These are phyloP conservation scores for Echinops telfairi DNA, from an alignment of 2,113 vertebrate genomes.

Conservation along the genomic window DNA sequence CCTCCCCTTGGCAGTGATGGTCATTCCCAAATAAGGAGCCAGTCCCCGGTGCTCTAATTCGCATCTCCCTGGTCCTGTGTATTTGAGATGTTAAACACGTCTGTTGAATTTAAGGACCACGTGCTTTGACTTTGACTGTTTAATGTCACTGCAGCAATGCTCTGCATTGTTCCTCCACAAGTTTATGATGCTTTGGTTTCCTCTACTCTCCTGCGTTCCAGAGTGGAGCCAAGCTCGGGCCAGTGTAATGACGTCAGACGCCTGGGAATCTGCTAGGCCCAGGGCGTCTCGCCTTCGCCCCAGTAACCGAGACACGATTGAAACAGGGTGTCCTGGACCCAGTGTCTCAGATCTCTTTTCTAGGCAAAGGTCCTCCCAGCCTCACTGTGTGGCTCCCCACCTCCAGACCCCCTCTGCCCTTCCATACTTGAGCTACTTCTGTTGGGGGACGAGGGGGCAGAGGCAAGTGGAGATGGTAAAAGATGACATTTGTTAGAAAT, in stretches of 20 bases:
- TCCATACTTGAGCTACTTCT: neutral
- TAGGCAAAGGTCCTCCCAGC: neutral
- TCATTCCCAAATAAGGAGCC: conserved; percentile 52
- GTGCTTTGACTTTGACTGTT: conserved; percentile 37
- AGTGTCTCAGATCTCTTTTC: neutral
- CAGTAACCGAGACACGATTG: neutral
- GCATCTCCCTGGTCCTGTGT: conserved; percentile 12
- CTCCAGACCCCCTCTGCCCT: neutral
- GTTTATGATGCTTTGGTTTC: neutral
- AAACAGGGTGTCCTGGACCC: neutral
- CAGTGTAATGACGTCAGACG: fast-evolving
- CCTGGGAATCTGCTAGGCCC: too few species aligned
- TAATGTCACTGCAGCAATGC: neutral
- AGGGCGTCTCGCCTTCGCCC: neutral
- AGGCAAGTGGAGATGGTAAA: too few species aligned
- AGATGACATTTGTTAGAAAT: too few species aligned
- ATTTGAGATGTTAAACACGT: conserved; percentile 2
- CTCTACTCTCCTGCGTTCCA: neutral
- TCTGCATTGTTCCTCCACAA: conserved; percentile 17
- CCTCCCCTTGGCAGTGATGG: neutral
- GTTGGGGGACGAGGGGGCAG: too few species aligned
- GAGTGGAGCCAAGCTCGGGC: neutral
- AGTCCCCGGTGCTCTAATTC: neutral
- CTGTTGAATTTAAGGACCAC: conserved; percentile 8
- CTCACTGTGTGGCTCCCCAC: neutral